Percentiles rank a stretch among this genome's conserved stretches.
Evolutionary conservation across 2,113 vertebrate genomes (phyloP).

Genomic region (Axis porcinus): DNA sequence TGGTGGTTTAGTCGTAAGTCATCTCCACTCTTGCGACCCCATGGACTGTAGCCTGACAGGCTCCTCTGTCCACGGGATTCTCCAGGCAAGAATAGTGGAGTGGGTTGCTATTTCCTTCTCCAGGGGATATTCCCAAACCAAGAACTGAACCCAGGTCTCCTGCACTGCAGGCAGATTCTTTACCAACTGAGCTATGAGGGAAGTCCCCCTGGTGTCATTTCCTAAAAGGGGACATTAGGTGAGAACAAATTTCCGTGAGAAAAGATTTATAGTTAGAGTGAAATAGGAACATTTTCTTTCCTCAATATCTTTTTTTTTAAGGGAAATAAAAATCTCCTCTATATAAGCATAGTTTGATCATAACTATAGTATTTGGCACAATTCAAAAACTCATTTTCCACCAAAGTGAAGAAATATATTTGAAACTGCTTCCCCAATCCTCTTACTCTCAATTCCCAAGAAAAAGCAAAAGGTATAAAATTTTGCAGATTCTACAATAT

Average conservation of each 20-base stretch:
- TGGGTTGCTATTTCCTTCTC: neutral
- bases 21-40: neutral
- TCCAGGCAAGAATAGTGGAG: neutral
- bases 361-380: constrained; percentile 55
- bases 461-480: neutral
- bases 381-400: constrained; percentile 52
- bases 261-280: constrained; percentile 33
- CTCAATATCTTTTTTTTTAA: constrained; percentile 3
- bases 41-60: neutral
- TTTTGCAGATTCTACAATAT: constrained; percentile 1
- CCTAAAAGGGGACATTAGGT: neutral
- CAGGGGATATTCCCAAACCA: neutral
- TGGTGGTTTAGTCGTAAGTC: neutral
- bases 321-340: constrained; percentile 35
- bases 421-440: constrained; percentile 33
- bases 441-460: neutral
- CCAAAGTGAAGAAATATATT: constrained; percentile 43
- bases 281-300: constrained; percentile 42
- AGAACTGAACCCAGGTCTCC: neutral
- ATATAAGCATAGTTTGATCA: constrained; percentile 10
- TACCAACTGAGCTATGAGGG: neutral
- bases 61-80: neutral
- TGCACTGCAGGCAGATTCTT: neutral
- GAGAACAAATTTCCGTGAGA: constrained; percentile 19
- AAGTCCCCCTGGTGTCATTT: neutral